Evolutionary conservation across 2,113 vertebrate genomes (phyloP).

Genomic region (Halcyon senegalensis): DNA sequence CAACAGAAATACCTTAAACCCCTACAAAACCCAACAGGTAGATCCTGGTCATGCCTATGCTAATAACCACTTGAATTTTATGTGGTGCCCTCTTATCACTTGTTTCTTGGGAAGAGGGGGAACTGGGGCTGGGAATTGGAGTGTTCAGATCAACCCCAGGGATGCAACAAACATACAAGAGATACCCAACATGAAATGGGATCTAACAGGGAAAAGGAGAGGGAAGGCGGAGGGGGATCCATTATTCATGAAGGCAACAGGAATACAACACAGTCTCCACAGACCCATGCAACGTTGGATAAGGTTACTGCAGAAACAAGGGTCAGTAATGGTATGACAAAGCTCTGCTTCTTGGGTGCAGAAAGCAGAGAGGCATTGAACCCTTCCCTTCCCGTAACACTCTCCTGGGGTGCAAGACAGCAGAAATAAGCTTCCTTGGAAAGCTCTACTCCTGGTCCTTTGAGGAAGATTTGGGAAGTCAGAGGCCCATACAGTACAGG

Average conservation of each 20-base stretch:
- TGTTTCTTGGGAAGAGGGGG: background rate
- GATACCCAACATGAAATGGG: conserved; percentile 8
- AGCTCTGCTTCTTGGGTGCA: background rate
- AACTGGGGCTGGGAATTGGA: background rate
- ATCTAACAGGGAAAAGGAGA: conserved; percentile 24
- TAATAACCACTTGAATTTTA: background rate
- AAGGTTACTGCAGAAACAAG: conserved; percentile 38
- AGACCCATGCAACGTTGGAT: background rate
- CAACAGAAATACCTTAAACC: background rate
- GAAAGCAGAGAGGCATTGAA: background rate
- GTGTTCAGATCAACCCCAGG: background rate
- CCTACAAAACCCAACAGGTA: background rate
- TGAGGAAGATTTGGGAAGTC: background rate
- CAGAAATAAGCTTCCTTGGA: background rate
- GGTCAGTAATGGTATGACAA: background rate
- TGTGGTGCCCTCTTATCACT: background rate
- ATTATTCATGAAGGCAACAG: conserved; percentile 60
- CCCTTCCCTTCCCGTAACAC: rapidly evolving
- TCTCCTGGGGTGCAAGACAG: background rate
- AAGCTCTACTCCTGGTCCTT: background rate
- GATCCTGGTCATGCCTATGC: background rate
- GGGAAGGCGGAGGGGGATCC: background rate
- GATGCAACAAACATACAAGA: background rate
- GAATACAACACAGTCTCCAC: background rate
- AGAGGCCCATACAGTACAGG: background rate